These are phyloP conservation scores for Aphaenogaster rudis DNA, from an alignment of 1,140 invertebrate species.

Conservation along the genomic window DNA sequence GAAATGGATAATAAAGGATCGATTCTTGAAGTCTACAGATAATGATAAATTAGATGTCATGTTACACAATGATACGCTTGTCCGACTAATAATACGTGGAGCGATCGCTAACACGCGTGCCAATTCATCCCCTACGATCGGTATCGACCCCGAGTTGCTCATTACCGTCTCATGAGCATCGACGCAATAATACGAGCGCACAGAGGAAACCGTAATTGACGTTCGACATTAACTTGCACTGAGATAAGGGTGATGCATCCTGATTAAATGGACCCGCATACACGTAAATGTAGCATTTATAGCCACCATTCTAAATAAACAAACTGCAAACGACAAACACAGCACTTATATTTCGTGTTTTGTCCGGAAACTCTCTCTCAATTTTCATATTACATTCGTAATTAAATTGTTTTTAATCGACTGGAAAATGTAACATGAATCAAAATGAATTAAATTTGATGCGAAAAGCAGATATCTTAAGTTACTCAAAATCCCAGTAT, in stretches of 20 bases:
- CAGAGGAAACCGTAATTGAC: conserved; percentile 29
- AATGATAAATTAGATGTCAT: conserved; percentile 16
- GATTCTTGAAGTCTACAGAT: background rate
- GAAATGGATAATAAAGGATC: background rate
- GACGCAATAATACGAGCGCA: conserved; percentile 20
- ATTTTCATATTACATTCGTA: conserved; percentile 24
- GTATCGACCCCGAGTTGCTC: conserved; percentile 21
- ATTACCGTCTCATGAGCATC: conserved; percentile 28
- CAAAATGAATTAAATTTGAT: background rate
- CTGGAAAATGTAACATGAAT: background rate
- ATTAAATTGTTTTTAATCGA: conserved; percentile 6
- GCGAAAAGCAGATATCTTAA: background rate
- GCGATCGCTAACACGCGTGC: background rate
- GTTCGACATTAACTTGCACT: conserved; percentile 31
- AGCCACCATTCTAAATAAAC: background rate
- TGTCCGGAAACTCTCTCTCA: background rate
- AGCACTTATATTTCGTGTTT: background rate
- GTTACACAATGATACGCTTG: conserved; percentile 5
- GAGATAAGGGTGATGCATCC: conserved; percentile 24
- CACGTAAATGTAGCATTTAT: background rate
- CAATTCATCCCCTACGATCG: background rate
- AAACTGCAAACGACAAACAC: background rate
- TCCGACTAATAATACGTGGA: conserved; percentile 1
- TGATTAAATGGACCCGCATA: conserved; percentile 35
- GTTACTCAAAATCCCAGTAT: background rate